Evolutionary conservation across 2,113 vertebrate species (phyloP), one percentile per base, ranked within the genome.

Genomic region (Hippocampus mohnikei): DNA sequence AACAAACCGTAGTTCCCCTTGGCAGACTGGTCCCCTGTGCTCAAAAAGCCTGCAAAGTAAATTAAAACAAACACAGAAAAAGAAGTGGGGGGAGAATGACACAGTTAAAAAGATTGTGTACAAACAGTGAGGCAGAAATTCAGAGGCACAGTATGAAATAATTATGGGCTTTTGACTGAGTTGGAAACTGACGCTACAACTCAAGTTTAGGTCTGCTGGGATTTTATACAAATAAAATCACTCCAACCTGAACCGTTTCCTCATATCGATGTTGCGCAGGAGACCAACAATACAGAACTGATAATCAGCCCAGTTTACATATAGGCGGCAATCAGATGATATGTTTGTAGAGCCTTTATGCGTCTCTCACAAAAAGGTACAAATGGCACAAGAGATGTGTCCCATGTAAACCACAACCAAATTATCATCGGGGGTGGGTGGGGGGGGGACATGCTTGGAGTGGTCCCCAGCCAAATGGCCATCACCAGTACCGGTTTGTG

Each of bases 1-100:
- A 99, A 92, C 75, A 99, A 94, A 77, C 97, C 97, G 85, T 96
- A 99, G 90, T 99, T 99, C 88, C 97, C 97, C 88, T 98, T 98
- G 69, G 97, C 96, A 77, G 96, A 94, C 92, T 98, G 97, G 92
- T 99, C 95, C 48, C 95, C 95, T 50, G 97, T 98, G 90, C 97
- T 98, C 84, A 99, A 90, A 88, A 99, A 99, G 67, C 97, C 97
- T 99, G 92, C 59, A 78, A 71, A 85, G 86, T 56, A 74, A 79
- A 86, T 73, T 29, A 82, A 66, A 84, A 74, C 59, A 84, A 73
- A 86, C 67, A 79, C 16, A 70, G 71, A 23, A 67, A 62, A 40
- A 62, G 70, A 66, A 79, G 66, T 68, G 65, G 55, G 69, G 69
- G 5, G 40, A 70, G 68, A 72, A 52, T 16, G 58, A 42, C 55